Conservation (phyloP, 64 coral and sea anemone genomes). For the Montipora cactus region DNA sequence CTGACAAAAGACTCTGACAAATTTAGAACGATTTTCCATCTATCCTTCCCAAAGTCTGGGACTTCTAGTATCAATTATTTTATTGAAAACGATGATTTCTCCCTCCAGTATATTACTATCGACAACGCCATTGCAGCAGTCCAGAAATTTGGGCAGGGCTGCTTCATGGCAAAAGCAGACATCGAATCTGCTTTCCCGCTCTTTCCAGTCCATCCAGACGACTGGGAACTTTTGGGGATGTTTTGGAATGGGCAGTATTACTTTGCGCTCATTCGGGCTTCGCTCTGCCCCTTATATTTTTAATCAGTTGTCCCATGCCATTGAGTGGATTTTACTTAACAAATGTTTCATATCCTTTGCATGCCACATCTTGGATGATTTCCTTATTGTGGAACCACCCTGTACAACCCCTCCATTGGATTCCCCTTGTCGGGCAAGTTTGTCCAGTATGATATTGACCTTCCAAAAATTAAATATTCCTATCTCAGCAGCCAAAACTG, state of each 20-base stretch:
- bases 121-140: background rate
- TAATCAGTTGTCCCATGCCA: background rate
- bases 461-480: too few species aligned
- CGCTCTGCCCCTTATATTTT: constrained; percentile 9
- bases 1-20: background rate
- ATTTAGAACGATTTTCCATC: too few species aligned
- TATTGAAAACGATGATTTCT: background rate
- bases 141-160: background rate
- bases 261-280: background rate
- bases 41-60: background rate
- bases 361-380: background rate
- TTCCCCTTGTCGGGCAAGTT: background rate
- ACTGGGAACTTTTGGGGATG: background rate
- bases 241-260: background rate
- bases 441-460: too few species aligned
- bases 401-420: background rate
- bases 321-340: constrained; percentile 4
- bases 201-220: background rate
- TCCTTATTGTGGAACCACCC: too few species aligned
- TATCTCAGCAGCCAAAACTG: too few species aligned
- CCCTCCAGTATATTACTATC: background rate
- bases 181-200: background rate
- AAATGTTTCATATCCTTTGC: background rate
- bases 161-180: background rate
- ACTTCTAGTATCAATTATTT: background rate